A percentile compares a stretch with the other conserved stretches of the same genome.
phyloP scores from a whole-genome alignment of 2,113 vertebrate species.

The Rhineura floridana region DNA sequence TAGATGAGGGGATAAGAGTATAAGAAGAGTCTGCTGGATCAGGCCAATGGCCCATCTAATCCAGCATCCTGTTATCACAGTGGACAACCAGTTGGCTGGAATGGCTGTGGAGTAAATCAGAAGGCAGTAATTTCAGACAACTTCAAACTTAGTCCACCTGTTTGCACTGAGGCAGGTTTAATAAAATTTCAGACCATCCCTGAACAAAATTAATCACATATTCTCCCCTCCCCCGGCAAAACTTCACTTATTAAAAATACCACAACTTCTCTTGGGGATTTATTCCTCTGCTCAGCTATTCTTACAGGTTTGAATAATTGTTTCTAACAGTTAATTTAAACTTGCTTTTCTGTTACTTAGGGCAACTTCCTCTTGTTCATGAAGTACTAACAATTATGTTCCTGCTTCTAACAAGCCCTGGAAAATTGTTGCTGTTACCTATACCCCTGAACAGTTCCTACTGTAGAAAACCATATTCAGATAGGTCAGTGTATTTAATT shows the following conservation, averaged over 20 bases:
- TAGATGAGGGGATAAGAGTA: too few relatives aligned
- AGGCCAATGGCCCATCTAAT: too few relatives aligned
- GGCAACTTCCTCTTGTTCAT: not conserved
- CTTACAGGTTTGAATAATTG: slow-evolving; percentile 22
- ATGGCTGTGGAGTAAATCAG: not conserved
- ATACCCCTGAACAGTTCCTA: not conserved
- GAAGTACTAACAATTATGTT: slow-evolving; percentile 2
- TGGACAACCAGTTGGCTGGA: too few relatives aligned
- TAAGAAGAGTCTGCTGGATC: too few relatives aligned
- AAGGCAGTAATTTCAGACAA: not conserved
- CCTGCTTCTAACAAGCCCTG: not conserved
- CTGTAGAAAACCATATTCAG: not conserved
- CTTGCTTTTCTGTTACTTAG: slow-evolving; percentile 21
- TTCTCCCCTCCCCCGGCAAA: not conserved
- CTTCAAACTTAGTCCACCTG: not conserved
- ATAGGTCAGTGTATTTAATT: slow-evolving; percentile 1
- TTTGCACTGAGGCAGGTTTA: not conserved
- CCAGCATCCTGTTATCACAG: too few relatives aligned
- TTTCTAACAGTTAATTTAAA: slow-evolving; percentile 19
- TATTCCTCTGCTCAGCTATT: slow-evolving; percentile 18
- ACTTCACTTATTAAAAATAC: slow-evolving; percentile 8
- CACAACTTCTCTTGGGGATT: not conserved
- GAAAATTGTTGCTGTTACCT: not conserved
- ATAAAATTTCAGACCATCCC: not conserved
- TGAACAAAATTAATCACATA: slow-evolving; percentile 13